phyloP scores from a whole-genome alignment of 1,140 invertebrate species.

The Drosophila sulfurigaster region DNA sequence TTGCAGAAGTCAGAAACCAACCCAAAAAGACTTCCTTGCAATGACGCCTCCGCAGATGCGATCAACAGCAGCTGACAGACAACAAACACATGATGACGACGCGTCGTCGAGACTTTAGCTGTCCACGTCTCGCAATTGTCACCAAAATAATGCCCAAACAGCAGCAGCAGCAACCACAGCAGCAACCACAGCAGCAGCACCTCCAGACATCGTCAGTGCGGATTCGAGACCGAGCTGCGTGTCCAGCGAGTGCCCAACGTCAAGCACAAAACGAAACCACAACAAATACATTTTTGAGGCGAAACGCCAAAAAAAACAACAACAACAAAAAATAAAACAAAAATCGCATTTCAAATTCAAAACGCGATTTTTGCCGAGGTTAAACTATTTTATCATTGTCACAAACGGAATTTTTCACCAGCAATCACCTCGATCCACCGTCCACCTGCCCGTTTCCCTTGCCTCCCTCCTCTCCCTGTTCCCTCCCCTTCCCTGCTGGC shows the following conservation, averaged over 20 bases:
- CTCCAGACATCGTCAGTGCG: slow-evolving; percentile 48
- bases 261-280: slow-evolving; percentile 33
- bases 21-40: slow-evolving; percentile 8
- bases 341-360: slow-evolving; percentile 81
- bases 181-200: slow-evolving; percentile 13
- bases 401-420: slow-evolving; percentile 83
- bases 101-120: neutral
- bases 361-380: slow-evolving; percentile 80
- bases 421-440: slow-evolving; percentile 58
- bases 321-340: slow-evolving; percentile 19
- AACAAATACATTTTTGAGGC: slow-evolving; percentile 70
- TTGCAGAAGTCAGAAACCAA: neutral
- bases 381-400: slow-evolving; percentile 84
- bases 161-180: slow-evolving; percentile 30
- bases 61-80: slow-evolving; percentile 24
- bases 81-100: slow-evolving; percentile 23
- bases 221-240: slow-evolving; percentile 8
- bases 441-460: slow-evolving; percentile 47
- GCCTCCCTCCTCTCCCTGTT: slow-evolving; percentile 2
- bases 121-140: slow-evolving; percentile 56
- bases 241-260: slow-evolving; percentile 33
- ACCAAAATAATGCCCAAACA: slow-evolving; percentile 60
- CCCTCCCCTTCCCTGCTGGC: slow-evolving; percentile 16
- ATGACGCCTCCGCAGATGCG: slow-evolving; percentile 45
- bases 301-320: slow-evolving; percentile 61